Evolutionary conservation across 2,888 invertebrate genomes (phyloP), one percentile per base, ranked within the genome.

Genomic region (Xylocampa areola): DNA sequence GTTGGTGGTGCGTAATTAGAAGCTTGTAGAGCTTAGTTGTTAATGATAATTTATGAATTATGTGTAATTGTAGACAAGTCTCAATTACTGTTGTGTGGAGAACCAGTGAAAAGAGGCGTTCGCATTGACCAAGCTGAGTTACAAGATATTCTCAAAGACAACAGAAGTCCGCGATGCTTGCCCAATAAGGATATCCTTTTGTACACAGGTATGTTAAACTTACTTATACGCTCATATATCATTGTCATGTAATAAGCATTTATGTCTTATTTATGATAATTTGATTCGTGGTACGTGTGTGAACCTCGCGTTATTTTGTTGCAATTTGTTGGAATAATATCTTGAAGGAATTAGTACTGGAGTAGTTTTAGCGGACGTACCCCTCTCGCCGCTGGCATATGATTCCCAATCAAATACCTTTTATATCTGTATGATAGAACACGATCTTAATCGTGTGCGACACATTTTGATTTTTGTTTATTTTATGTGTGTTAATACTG

Each of bases 131-230:
- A 92, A 55, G 90, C 91, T 0, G 93, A 93, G 53, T 65, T 94
- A 29, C 93, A 93, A 58, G 92, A 92, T 27, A 88, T 93, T 25
- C 78, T 95, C 7, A 92, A 94, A 41, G 94, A 94, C 51, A 95
- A 94, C 65, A 94, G 92, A 60, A 95, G 95, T 55, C 96, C 97
- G 0, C 92, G 96, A 8, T 96, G 96, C 76, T 95, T 97, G 54
- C 95, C 96, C 14, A 95, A 95, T 59, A 95, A 95, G 81, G 95
- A 96, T 77, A 92, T 97, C 59, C 95, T 96, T 77, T 93, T 96
- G 11, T 96, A 96, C 75, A 95, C 95, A 88, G 95, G 96, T 94
- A 74, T 50, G 49, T 19, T 45, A 49, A 44, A 27, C 6, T 8
- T 45, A 33, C 17, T 37, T 37, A 32, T 13, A 11, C 40, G 14